Evolutionary conservation across 2,888 invertebrate genomes (phyloP).

Genomic region (Meiosimyza decipiens): DNA sequence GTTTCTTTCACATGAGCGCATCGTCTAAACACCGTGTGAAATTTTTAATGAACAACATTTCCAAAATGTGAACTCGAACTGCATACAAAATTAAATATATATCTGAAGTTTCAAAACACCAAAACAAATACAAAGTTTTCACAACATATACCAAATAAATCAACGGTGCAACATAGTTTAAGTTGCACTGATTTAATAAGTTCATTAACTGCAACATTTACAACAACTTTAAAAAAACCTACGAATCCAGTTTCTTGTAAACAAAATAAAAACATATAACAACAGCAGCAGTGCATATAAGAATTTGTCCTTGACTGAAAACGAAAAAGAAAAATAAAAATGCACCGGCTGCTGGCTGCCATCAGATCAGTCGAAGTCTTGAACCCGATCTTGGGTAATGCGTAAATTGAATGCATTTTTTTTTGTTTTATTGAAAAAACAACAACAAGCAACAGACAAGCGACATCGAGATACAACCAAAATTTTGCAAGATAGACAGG

Average conservation of each 20-base stretch:
- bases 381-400: slow-evolving; percentile 52
- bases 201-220: background rate
- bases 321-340: background rate
- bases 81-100: no score
- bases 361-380: slow-evolving; percentile 43
- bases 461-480: background rate
- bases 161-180: background rate
- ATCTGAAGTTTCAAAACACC: background rate
- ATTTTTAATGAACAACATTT: no score
- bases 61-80: no score
- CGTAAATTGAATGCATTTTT: no score
- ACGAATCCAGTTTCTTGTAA: slow-evolving; percentile 4
- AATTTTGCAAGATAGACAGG: no score
- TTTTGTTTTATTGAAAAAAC: background rate
- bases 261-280: slow-evolving; percentile 33
- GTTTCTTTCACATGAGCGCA: no score
- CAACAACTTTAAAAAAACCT: background rate
- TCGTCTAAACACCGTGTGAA: no score
- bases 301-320: slow-evolving; percentile 57
- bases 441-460: background rate
- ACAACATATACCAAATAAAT: slow-evolving; percentile 4
- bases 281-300: slow-evolving; percentile 44
- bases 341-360: background rate
- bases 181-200: background rate
- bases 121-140: slow-evolving; percentile 1